Conservation (phyloP, 1,140 invertebrate species). For the Halyomorpha halys region DNA sequence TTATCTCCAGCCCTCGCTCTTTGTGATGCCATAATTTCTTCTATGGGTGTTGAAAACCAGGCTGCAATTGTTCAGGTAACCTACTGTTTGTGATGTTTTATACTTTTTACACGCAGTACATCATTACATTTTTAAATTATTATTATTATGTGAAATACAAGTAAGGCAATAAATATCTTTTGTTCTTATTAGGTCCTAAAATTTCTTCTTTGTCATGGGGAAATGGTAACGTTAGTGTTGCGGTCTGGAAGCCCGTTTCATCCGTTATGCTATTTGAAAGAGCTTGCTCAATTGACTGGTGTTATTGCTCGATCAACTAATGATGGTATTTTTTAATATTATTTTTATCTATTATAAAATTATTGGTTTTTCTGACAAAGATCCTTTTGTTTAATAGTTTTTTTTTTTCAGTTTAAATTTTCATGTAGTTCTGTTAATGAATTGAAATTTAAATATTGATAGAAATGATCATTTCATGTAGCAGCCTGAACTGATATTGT, state of each 20-base stretch:
- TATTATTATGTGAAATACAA: too few species aligned
- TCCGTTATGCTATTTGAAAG: constrained; percentile 48
- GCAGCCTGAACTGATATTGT: too few species aligned
- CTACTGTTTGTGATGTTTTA: too few species aligned
- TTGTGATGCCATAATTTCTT: constrained; percentile 69
- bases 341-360: constrained; percentile 2
- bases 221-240: constrained; percentile 66
- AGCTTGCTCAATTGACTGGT: constrained; percentile 62
- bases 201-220: constrained; percentile 67
- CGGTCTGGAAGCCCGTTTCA: constrained; percentile 54
- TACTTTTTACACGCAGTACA: too few species aligned
- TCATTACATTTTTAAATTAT: too few species aligned
- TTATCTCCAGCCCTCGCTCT: constrained; percentile 65
- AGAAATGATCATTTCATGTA: too few species aligned
- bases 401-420: too few species aligned
- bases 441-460: too few species aligned
- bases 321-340: constrained; percentile 37
- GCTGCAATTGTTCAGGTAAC: constrained; percentile 60
- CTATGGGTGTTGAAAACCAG: constrained; percentile 69
- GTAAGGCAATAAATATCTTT: too few species aligned
- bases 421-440: too few species aligned
- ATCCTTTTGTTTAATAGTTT: too few species aligned
- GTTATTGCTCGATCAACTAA: constrained; percentile 66
- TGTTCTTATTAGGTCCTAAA: constrained; percentile 54
- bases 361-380: too few species aligned